Evolutionary conservation across 2,797 vertebrate genomes (phyloP), one percentile per base, ranked within the genome.

Genomic region (Prunella strophiata): DNA sequence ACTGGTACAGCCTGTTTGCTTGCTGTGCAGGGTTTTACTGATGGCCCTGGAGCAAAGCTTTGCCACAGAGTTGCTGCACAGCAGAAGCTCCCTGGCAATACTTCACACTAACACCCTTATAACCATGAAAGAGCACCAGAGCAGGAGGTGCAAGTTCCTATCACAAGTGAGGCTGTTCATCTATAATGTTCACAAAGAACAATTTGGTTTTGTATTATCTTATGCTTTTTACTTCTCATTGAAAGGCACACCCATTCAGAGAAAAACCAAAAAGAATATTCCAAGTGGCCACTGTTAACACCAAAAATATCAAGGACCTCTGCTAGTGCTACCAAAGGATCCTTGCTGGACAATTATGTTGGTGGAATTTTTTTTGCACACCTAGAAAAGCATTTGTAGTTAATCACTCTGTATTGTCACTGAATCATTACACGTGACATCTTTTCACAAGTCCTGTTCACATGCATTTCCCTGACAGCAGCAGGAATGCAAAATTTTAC

Each of bases 21-120:
- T 50, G 38, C 61, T 65, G 22, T 22, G 50, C 17, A 12, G 15
- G 38, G 38, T 14, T 95, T 42, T 61, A 47, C 15, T 13, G 27
- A 27, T 1, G 10, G 22, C 40, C 22, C 17, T 18, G 21, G 50
- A 68, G 83, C 55, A 86, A 47, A 67, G n/a, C 43, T 75, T 47
- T 4, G 7, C 58, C 19, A 1, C 2, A 16, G 2, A 76, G 48
- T 0, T 71, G 26, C 32, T 86, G 78, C 75, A 57, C 0, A 85
- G 81, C 51, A 73, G 57, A 30, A 87, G 51, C 23, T 20, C 58
- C 65, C 50, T 43, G 50, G 17, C 50, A 75, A n/a, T 25, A 65
- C 18, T 10, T 43, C 63, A 51, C 36, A 54, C 58, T 55, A 55
- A 59, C 23, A 26, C 15, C 43, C 25, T 18, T 13, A 20, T 1